Evolutionary conservation across 2,888 invertebrate species (phyloP), one percentile per base, ranked within the genome.

Genomic region (Ophion obscuratus): DNA sequence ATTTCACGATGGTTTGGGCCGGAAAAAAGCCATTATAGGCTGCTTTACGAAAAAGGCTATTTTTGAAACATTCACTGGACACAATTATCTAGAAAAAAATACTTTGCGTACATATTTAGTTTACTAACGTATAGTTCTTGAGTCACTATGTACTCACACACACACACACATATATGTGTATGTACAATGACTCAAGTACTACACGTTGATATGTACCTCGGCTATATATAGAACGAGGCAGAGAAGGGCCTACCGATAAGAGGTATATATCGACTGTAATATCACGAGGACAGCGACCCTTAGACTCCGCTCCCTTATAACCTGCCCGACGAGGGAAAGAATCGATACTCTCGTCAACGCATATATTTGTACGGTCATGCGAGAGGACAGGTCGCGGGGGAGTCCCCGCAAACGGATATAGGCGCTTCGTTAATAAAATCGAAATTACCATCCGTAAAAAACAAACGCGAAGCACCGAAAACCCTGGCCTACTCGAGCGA

Each of bases 181-280:
- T 61, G 62, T 57, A 44, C 44, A 62, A 62, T 62, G 62, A 74
- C 40, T 74, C 61, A 36, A 24, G 47, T 68, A 47, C 20, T 20
- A 62, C 24, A 20, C 24, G 9, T 40, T 61, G 20, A 24, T 24
- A 74, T n/a, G n/a, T n/a, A n/a, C n/a, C n/a, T n/a, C n/a, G 11
- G 61, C 2, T 44, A 27, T n/a, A 66, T 62, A 70, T 62, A 79
- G 14, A 53, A 14, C 1, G 53, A 14, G 17, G 64, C 27, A 27
- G 3, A 76, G 76, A 66, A 57, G 9, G 47, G 66, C 67, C 64
- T 24, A 74, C 24, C 44, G 86, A 88, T 88, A 88, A 88, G 84
- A 71, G 74, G 82, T 90, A 91, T 90, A 91, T 91, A 92, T 91
- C 87, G 90, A 91, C 88, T 87, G 76, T 79, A 89, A 89, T 90